Base-by-base conservation (phyloP, 2,888 invertebrate species). In the Cremastobaeus sp. region DNA sequence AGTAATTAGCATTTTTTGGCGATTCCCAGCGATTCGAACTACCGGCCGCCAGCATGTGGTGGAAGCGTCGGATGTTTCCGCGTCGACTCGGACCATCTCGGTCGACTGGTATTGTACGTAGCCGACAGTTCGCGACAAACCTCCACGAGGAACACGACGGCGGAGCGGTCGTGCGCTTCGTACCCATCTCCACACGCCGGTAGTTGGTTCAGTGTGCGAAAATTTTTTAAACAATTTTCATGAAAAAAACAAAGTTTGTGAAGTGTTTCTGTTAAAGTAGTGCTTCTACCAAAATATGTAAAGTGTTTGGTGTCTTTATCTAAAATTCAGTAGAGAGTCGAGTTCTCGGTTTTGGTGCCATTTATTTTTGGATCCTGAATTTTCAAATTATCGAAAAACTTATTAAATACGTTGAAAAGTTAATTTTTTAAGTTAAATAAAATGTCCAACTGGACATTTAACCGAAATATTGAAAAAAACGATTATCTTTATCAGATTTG, bases 111-210 rank as follows among this genome's bases (percentile, higher is more conserved):
- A 73, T 79, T 79, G 82, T 81, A 79, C 79, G 82, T 79, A 76
- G 80, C 79, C 81, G 81, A 82, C 85, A 86, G 86, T 86, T 79
- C 82, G 85, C 79, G 87, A 85, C 82, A 83, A 86, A 81, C 84
- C 83, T 85, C 76, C 85, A 83, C 73, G 83, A 83, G 54, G 83
- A 71, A 76, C 71, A 60, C 37, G 45, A 76, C 78, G 78, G 75
- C 76, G 78, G 52, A 69, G 54, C 48, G 59, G 59, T 45, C n/a
- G 32, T 62, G 50, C 39, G 34, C 45, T 47, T 25, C 30, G 54
- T 43, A 50, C 55, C 48, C 45, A 73, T 75, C 69, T 77, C 76
- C 74, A 74, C 12, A 47, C 15, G 20, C 57, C 37, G 45, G 50
- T 59, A 39, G 20, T 52, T 32, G 45, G 50, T 59, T 37, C 57